phyloP scores from a whole-genome alignment of 2,888 invertebrate species.

The Scaptomyza tumidula region DNA sequence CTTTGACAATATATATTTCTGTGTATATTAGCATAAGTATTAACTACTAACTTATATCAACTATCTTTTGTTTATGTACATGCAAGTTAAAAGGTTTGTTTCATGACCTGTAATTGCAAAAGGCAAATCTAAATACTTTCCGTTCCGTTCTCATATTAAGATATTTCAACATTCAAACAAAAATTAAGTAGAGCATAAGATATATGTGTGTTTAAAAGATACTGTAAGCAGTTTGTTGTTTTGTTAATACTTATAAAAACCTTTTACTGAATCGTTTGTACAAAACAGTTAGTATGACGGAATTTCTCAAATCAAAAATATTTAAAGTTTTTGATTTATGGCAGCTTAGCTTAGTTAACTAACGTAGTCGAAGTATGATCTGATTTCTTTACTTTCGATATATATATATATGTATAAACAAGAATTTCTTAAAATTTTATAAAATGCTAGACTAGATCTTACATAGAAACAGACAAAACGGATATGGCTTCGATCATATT shows the following conservation, averaged over 20 bases:
- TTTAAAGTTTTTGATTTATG: neutral
- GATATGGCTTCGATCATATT: conserved; percentile 6
- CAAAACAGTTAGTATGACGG: neutral
- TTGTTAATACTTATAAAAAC: neutral
- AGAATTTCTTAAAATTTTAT: conserved; percentile 2
- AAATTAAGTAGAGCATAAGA: conserved; percentile 65
- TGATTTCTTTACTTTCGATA: neutral
- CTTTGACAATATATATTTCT: conserved; percentile 1
- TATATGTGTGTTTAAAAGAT: conserved; percentile 16
- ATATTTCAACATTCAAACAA: neutral
- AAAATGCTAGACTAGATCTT: conserved; percentile 13
- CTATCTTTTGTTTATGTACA: conserved; percentile 14
- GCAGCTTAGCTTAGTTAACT: conserved; percentile 6
- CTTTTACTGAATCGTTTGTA: neutral
- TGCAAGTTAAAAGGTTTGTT: conserved; percentile 19
- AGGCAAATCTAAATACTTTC: conserved; percentile 5
- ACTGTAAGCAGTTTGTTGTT: neutral
- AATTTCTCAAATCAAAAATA: neutral
- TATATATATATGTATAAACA: neutral
- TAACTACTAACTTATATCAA: conserved; percentile 6
- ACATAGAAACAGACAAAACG: conserved; percentile 11
- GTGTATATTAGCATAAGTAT: neutral
- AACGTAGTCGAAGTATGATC: neutral
- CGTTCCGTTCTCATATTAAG: neutral
- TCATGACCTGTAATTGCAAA: too few relatives aligned